phyloP scores from a whole-genome alignment of 2,113 vertebrate species.

The Cephalopholis sonnerati region DNA sequence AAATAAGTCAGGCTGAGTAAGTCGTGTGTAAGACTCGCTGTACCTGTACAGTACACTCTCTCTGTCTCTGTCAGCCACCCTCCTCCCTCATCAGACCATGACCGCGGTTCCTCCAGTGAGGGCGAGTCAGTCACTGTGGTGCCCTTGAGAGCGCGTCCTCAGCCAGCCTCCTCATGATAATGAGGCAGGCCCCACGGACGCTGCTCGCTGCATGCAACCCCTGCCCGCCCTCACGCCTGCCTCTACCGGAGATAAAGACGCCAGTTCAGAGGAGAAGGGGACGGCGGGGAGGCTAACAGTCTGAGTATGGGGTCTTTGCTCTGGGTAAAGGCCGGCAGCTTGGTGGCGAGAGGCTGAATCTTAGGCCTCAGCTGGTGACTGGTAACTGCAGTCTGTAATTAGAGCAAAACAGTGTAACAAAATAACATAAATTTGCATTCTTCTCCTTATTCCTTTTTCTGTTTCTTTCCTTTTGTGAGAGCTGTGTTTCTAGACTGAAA shows the following conservation, averaged over 20 bases:
- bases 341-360: constrained; percentile 3
- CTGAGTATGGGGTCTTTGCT: constrained; percentile 1
- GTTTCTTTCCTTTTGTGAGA: constrained; percentile 45
- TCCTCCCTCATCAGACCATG: constrained; percentile 63
- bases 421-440: constrained; percentile 43
- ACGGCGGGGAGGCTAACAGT: constrained; percentile 20
- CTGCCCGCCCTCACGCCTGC: constrained; percentile 64
- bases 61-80: constrained; percentile 30
- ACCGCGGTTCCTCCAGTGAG: constrained; percentile 49
- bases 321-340: constrained; percentile 23
- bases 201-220: constrained; percentile 40
- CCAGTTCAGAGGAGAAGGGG: constrained; percentile 42
- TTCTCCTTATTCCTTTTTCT: constrained; percentile 27
- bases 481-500: constrained; percentile 43
- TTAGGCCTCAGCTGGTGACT: constrained; percentile 4
- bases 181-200: constrained; percentile 54
- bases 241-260: constrained; percentile 67
- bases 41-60: constrained; percentile 13
- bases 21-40: not conserved
- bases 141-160: constrained; percentile 77
- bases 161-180: constrained; percentile 62
- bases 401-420: constrained; percentile 22
- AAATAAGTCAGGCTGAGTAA: not conserved
- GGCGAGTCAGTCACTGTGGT: constrained; percentile 52
- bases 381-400: constrained; percentile 36